Evolutionary conservation across 2,888 invertebrate species (phyloP).

Genomic region (Monochamus alternatus): DNA sequence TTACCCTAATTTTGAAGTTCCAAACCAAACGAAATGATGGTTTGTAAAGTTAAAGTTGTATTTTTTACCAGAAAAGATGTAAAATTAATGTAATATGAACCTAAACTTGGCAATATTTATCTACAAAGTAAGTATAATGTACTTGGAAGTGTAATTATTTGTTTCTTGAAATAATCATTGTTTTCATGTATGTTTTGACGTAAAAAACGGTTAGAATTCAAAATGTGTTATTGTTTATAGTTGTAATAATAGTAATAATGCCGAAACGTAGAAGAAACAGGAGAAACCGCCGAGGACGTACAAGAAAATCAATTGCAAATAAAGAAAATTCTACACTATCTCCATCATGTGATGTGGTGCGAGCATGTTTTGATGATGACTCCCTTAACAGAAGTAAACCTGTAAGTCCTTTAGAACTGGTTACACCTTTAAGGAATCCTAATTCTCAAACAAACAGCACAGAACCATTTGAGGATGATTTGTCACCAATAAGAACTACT

Average conservation of each 20-base stretch:
- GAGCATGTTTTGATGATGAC: conserved; percentile 23
- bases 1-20: conserved; percentile 31
- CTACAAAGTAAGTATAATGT: conserved; percentile 11
- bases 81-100: conserved; percentile 12
- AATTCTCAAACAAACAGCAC: not conserved
- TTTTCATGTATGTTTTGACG: conserved; percentile 31
- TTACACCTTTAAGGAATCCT: conserved; percentile 9
- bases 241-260: conserved; percentile 20
- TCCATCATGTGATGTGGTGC: conserved; percentile 17
- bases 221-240: conserved; percentile 5
- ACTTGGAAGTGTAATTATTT: not conserved
- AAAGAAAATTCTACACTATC: conserved; percentile 3
- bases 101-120: conserved; percentile 22
- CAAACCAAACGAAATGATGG: conserved; percentile 19
- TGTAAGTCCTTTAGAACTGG: conserved; percentile 3
- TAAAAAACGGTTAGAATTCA: conserved; percentile 34
- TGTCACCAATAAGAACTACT: conserved; percentile 36
- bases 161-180: not conserved
- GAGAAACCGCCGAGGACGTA: conserved; percentile 23
- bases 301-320: not conserved
- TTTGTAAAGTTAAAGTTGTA: conserved; percentile 21
- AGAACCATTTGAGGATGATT: conserved; percentile 16
- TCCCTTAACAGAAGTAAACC: conserved; percentile 21
- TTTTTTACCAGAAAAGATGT: conserved; percentile 20
- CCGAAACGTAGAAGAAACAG: conserved; percentile 27